Evolutionary conservation across 2,888 invertebrate genomes (phyloP), one percentile per base, ranked within the genome.

Genomic region (Apamea anceps): DNA sequence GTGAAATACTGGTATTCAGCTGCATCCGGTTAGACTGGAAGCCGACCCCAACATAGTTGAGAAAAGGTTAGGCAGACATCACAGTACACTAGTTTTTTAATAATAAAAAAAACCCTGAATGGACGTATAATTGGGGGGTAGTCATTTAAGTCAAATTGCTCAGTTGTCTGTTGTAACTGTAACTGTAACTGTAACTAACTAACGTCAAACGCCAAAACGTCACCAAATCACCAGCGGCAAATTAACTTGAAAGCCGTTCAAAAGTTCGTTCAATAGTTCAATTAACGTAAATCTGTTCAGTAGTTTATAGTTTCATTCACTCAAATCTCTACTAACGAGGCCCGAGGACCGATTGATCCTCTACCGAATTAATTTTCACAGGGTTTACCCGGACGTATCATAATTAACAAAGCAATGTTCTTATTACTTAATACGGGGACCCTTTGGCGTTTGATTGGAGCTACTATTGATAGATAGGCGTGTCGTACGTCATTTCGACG

Each of bases 401-500:
- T 67, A 85, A 86, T 83, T 88, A 81, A 71, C 71, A 75, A 81
- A 79, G 80, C 74, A 72, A 81, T 77, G 84, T 81, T 81, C 85
- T 89, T 87, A 87, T 79, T 84, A 83, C 88, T 85, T 84, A 88
- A 80, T 81, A 66, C 72, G 71, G 77, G 48, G 70, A 60, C 57
- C 82, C 83, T 90, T 86, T 89, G 83, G 82, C 85, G 75, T 72
- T 75, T 88, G 83, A 89, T 80, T 76, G 82, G 65, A 65, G 71
- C 68, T 78, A 84, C 82, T 81, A 85, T 68, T 76, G 65, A 76
- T 74, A 54, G 66, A 2, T 37, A n/a, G n/a, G 67, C 13, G 62
- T 51, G 8, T 48, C 68, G 48, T 68, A 76, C 51, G 74, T 75
- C 68, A 78, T 84, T 83, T 76, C 13, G 8, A 51, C 60, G 60